phyloP scores from a whole-genome alignment of 2,113 vertebrate species.

The Eidolon helvum region DNA sequence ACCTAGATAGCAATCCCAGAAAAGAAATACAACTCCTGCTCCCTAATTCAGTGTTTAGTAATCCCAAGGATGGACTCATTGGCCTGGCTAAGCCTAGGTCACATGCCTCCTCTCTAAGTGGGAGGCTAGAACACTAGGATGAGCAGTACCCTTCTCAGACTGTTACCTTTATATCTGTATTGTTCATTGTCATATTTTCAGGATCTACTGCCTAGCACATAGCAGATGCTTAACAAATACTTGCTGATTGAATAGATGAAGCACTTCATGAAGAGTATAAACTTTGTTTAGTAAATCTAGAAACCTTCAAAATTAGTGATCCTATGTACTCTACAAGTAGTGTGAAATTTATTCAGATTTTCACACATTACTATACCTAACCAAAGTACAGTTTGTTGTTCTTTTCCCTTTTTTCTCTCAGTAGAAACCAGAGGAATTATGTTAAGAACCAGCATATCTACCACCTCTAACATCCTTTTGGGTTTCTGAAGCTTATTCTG shows the following conservation, averaged over 20 bases:
- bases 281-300: slow-evolving; percentile 6
- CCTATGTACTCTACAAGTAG: not conserved
- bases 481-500: not conserved
- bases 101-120: not conserved
- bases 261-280: not conserved
- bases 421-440: not conserved
- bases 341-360: slow-evolving; percentile 37
- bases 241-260: not conserved
- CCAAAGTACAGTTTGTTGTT: not conserved
- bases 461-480: not conserved
- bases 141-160: not conserved
- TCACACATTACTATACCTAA: not conserved
- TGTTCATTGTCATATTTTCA: not conserved
- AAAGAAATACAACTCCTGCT: not conserved
- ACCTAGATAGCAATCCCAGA: not conserved
- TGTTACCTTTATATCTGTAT: not conserved
- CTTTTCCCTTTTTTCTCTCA: not conserved
- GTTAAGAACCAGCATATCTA: not conserved
- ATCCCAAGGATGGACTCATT: not conserved
- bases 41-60: not conserved
- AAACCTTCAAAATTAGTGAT: slow-evolving; percentile 7
- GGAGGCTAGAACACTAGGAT: not conserved
- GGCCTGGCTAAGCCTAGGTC: not conserved
- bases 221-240: not conserved
- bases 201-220: not conserved